phyloP scores from a whole-genome alignment of 35 echinoderm and acorn worm species.

The Nesometra sesokonis region DNA sequence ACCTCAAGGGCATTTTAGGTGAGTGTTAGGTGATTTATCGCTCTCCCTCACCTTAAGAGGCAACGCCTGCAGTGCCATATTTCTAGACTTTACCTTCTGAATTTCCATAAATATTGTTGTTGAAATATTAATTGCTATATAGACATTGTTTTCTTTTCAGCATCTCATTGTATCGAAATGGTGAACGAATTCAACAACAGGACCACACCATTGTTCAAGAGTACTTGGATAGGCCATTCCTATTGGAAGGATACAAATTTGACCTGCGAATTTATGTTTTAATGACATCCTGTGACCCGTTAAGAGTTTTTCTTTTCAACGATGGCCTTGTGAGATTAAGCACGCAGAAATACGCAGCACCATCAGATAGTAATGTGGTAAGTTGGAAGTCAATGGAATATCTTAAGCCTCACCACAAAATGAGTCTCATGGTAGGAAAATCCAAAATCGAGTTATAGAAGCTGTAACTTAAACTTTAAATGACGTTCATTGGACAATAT shows the following conservation, averaged over 20 bases:
- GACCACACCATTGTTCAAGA: constrained; percentile 93
- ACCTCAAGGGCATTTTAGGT: no score
- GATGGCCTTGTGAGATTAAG: constrained; percentile 87
- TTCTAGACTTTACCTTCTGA: no score
- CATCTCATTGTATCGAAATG: constrained; percentile 68
- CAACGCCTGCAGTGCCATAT: no score
- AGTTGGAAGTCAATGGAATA: neutral
- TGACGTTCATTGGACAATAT: no score
- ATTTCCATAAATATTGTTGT: neutral
- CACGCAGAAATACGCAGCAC: constrained; percentile 66
- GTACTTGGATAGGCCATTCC: constrained; percentile 81
- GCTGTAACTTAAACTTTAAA: no score
- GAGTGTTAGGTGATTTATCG: no score
- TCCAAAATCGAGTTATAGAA: no score
- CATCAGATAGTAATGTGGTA: constrained; percentile 80
- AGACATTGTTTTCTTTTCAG: constrained; percentile 25
- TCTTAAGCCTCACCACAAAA: no score
- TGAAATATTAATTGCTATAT: neutral
- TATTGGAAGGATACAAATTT: constrained; percentile 95
- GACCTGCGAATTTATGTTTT: constrained; percentile 89
- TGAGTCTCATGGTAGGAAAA: no score
- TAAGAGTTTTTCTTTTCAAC: constrained; percentile 84
- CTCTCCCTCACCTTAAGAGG: no score
- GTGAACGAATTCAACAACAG: constrained; percentile 71
- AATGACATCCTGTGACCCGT: constrained; percentile 90